Evolutionary conservation across 1,140 invertebrate species (phyloP), one percentile per base, ranked within the genome.

Genomic region (Heliconius congener): DNA sequence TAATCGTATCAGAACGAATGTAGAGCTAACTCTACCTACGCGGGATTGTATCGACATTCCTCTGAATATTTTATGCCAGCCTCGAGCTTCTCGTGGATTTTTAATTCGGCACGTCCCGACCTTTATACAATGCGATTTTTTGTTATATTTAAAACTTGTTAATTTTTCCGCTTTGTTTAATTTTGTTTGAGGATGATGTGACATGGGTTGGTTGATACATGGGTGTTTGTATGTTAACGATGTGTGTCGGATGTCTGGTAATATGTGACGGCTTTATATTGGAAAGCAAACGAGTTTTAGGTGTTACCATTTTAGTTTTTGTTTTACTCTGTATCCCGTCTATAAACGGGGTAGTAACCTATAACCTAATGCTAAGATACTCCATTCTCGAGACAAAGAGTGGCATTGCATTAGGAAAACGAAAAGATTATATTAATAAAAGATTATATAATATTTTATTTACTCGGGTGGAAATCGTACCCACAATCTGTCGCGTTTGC

Each of bases 1-100:
- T 30, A 66, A 30, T 66, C 11, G 60, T 30, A 66, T 27, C 9
- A 66, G 4, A 27, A 66, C 13, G 60, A 66, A 11, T 66, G 11
- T 23, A 30, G 23, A 66, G 57, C 9, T 23, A 66, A 30, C 60
- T 8, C 23, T 23, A 37, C 71, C 34, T n/a, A 42, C 71, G 37
- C 71, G 37, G 71, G 37, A 66, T 27, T 60, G 74, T 76, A 76
- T 76, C 74, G 74, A 76, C 74, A 60, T 8, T 23, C 50, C 30
- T 11, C 27, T 80, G 71, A 80, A 80, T 80, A 73, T 80, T 80
- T 76, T 52, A 80, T 73, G 23, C 19, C 70, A 71, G 79, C 52
- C 30, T 27, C 39, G 74, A 72, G 79, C 60, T 73, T 52, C 52
- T 42, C 52, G 19, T 77, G 76, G 76, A 77, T 77, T 73, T 76